These are phyloP conservation scores for Nomada flava DNA, from an alignment of 2,888 invertebrate species.

Conservation along the genomic window DNA sequence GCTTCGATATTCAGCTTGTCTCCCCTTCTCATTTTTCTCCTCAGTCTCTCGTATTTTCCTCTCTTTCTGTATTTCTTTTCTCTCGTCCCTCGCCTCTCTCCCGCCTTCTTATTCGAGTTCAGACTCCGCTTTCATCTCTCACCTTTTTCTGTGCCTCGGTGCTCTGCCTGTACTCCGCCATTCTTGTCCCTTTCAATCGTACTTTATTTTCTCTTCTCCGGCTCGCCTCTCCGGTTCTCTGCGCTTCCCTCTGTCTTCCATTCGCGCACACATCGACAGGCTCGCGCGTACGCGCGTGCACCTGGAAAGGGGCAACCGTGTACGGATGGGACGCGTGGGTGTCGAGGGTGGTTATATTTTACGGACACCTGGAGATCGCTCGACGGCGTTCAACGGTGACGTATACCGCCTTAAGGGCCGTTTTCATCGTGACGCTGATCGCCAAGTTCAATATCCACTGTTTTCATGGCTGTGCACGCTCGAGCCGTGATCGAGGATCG, in stretches of 20 bases:
- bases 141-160: slow-evolving; percentile 13
- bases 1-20: not conserved
- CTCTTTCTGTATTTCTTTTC: slow-evolving; percentile 7
- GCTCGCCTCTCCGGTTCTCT: not conserved
- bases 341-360: slow-evolving; percentile 39
- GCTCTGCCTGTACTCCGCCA: slow-evolving; percentile 21
- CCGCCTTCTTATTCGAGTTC: too few species aligned
- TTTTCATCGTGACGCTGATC: slow-evolving; percentile 43
- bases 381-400: slow-evolving; percentile 35
- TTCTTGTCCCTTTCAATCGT: slow-evolving; percentile 29
- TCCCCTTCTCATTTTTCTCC: slow-evolving; percentile 11
- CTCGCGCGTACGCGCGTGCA: not conserved
- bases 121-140: too few species aligned
- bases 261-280: not conserved
- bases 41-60: not conserved
- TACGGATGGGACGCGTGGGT: slow-evolving; percentile 13
- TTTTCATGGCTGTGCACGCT: slow-evolving; percentile 1
- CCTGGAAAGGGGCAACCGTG: too few species aligned
- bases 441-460: slow-evolving; percentile 42
- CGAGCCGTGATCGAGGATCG: slow-evolving; percentile 20
- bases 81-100: not conserved
- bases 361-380: slow-evolving; percentile 6
- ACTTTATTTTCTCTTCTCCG: slow-evolving; percentile 18
- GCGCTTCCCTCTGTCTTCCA: not conserved
- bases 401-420: slow-evolving; percentile 37